phyloP scores from a whole-genome alignment of 2,797 vertebrate species.

The Characodon lateralis region DNA sequence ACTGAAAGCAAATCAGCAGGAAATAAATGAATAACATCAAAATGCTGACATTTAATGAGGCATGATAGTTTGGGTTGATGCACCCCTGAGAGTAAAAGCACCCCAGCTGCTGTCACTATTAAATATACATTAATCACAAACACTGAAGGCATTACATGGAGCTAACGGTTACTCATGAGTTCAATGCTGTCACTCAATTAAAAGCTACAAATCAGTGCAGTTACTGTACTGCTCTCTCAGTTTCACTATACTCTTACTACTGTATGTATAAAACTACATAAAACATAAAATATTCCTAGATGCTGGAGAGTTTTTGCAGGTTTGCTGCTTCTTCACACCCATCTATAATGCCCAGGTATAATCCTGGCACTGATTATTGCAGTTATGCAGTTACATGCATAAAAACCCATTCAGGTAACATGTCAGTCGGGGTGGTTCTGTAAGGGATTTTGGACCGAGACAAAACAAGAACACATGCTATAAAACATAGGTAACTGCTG shows the following conservation, averaged over 20 bases:
- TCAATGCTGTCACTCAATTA: constrained; percentile 24
- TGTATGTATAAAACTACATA: background rate
- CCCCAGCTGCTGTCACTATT: constrained; percentile 21
- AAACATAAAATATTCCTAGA: constrained; percentile 28
- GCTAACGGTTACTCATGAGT: constrained; percentile 9
- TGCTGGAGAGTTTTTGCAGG: constrained; percentile 8
- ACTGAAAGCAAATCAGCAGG: background rate
- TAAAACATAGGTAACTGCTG: constrained; percentile 15
- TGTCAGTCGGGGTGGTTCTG: constrained; percentile 14
- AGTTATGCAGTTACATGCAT: constrained; percentile 17
- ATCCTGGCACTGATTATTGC: constrained; percentile 30
- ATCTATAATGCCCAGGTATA: constrained; percentile 40
- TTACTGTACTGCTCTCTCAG: constrained; percentile 1
- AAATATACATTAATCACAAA: constrained; percentile 47
- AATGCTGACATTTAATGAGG: constrained; percentile 8
- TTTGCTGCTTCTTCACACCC: constrained; percentile 12
- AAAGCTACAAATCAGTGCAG: constrained; percentile 20
- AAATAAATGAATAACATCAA: background rate
- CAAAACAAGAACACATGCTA: background rate
- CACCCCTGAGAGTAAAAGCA: constrained; percentile 24
- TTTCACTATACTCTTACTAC: constrained; percentile 8
- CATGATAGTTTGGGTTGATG: background rate
- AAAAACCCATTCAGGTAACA: constrained; percentile 19
- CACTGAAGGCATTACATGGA: constrained; percentile 27
- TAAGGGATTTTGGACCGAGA: constrained; percentile 1